Conservation (phyloP, 2,888 invertebrate genomes). For the Sphaerophoria rueppellii region DNA sequence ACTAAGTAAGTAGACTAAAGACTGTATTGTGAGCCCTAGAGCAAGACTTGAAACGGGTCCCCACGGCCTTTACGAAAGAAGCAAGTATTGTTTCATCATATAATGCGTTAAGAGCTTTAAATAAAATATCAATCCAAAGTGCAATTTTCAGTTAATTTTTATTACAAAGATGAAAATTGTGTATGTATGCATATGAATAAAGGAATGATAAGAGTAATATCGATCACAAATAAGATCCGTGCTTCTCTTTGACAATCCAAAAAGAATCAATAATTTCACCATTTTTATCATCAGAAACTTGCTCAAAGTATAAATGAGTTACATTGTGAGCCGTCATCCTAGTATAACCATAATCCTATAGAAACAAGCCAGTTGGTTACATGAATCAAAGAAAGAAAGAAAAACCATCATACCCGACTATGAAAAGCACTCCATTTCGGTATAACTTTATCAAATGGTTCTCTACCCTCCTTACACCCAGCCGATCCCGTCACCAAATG, state of each 20-base stretch:
- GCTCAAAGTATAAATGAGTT: slow-evolving; percentile 94
- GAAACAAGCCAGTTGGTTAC: slow-evolving; percentile 29
- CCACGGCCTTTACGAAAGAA: too few species aligned
- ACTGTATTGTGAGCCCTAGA: too few species aligned
- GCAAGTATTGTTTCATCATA: too few species aligned
- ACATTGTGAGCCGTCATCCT: slow-evolving; percentile 90
- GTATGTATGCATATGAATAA: too few species aligned
- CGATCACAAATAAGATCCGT: slow-evolving; percentile 75
- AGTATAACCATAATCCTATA: slow-evolving; percentile 94
- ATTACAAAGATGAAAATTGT: too few species aligned
- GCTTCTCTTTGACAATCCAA: slow-evolving; percentile 86
- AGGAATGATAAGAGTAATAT: too few species aligned
- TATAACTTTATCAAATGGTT: slow-evolving; percentile 85
- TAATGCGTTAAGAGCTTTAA: too few species aligned
- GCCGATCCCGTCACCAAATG: slow-evolving; percentile 95
- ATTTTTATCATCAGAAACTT: slow-evolving; percentile 89
- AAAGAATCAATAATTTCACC: slow-evolving; percentile 87
- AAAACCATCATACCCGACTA: slow-evolving; percentile 82
- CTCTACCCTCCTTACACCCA: slow-evolving; percentile 93
- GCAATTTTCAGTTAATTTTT: too few species aligned
- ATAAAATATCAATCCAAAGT: too few species aligned
- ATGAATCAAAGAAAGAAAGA: slow-evolving; percentile 8
- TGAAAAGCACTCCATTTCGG: slow-evolving; percentile 93
- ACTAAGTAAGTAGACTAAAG: too few species aligned
- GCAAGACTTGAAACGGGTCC: too few species aligned